phyloP scores from a whole-genome alignment of 2,888 invertebrate species.

The Phrixothrix hirtus region DNA sequence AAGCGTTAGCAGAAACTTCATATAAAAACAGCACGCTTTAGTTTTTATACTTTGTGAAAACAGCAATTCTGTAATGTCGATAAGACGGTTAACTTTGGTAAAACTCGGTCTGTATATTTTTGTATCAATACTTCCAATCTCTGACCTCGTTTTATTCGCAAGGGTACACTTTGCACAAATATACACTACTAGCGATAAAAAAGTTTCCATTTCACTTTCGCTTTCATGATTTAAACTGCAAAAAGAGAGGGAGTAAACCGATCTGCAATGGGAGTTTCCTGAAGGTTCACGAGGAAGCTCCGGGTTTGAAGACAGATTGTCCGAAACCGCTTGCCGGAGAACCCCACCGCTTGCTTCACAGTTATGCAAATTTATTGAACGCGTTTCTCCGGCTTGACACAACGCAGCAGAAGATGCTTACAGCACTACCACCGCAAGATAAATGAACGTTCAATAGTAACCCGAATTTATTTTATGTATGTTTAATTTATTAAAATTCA shows the following conservation, averaged over 20 bases:
- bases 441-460: neutral
- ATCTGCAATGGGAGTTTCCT: conserved; percentile 36
- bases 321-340: conserved; percentile 43
- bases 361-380: conserved; percentile 45
- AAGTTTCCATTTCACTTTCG: conserved; percentile 32
- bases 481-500: too few species aligned
- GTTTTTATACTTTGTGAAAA: conserved; percentile 15
- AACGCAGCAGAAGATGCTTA: conserved; percentile 23
- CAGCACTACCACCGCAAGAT: conserved; percentile 3
- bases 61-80: conserved; percentile 19
- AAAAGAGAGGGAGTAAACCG: conserved; percentile 35
- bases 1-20: too few species aligned
- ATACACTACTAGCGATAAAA: conserved; percentile 34
- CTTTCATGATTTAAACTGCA: conserved; percentile 29
- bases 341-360: conserved; percentile 35
- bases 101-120: conserved; percentile 28
- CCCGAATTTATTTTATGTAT: neutral
- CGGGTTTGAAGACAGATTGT: conserved; percentile 39
- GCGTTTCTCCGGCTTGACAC: conserved; percentile 31
- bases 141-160: conserved; percentile 35
- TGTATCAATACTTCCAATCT: conserved; percentile 40
- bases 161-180: conserved; percentile 34
- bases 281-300: conserved; percentile 28
- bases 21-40: conserved; percentile 5
- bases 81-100: conserved; percentile 15